Conservation (phyloP, 2,888 invertebrate genomes). For the Caenorhabditis wallacei region DNA sequence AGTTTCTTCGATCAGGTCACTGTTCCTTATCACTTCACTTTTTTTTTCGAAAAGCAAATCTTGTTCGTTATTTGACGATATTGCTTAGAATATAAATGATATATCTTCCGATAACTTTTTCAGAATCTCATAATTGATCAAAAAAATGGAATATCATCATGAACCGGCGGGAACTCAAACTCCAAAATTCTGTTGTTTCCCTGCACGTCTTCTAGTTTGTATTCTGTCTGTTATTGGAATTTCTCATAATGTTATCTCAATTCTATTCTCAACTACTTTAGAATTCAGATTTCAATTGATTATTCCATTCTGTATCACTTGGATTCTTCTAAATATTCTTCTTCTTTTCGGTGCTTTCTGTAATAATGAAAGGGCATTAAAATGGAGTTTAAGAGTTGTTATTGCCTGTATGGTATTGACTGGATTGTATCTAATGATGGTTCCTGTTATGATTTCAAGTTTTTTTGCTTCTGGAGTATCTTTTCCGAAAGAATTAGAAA, state of each 20-base stretch:
- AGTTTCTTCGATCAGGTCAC: too few relatives aligned
- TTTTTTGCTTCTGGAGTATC: conserved; percentile 20
- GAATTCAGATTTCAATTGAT: conserved; percentile 7
- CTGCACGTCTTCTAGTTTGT: conserved; percentile 26
- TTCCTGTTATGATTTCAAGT: conserved; percentile 14
- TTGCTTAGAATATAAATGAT: background rate
- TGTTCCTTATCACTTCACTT: background rate
- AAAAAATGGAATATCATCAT: conserved; percentile 28
- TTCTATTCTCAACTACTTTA: background rate
- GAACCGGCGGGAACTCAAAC: conserved; percentile 19
- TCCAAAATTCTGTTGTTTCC: conserved; percentile 11
- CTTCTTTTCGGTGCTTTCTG: conserved; percentile 14
- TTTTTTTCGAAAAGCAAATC: background rate
- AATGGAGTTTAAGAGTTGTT: conserved; percentile 18
- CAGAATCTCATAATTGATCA: background rate
- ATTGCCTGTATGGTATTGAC: conserved; percentile 14
- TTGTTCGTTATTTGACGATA: background rate
- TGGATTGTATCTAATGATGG: conserved; percentile 18
- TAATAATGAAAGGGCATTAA: conserved; percentile 16
- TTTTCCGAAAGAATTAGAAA: background rate
- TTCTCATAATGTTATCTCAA: background rate
- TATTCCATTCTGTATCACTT: conserved; percentile 11
- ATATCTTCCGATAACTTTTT: background rate
- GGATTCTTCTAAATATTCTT: conserved; percentile 34
- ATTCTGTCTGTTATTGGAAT: conserved; percentile 27